A percentile compares a stretch with the other conserved stretches of the same genome.
Evolutionary conservation across 2,113 vertebrate species (phyloP).

Genomic region (Perognathus longimembris): DNA sequence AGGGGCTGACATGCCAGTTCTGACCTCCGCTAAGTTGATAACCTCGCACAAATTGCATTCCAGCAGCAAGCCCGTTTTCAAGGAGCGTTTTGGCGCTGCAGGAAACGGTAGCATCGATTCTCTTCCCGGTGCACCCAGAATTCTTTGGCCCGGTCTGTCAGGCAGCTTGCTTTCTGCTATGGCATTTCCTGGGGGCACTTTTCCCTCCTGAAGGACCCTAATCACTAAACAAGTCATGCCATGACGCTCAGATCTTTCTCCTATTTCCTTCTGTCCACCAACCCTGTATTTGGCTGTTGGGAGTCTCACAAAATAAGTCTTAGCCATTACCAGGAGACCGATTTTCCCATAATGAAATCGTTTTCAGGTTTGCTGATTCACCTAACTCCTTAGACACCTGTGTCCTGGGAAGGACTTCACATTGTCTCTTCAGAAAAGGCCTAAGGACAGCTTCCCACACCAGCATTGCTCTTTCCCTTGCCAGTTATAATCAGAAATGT

Average conservation of each 20-base stretch:
- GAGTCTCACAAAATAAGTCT: neutral
- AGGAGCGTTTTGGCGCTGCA: neutral
- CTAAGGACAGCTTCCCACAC: rapidly evolving
- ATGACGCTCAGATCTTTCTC: neutral
- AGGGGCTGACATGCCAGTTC: neutral
- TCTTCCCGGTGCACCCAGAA: neutral
- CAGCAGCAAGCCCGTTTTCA: neutral
- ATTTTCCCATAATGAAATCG: neutral
- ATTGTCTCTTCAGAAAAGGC: neutral
- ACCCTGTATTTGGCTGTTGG: neutral
- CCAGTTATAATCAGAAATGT: rapidly evolving
- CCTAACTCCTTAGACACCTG: too few species aligned
- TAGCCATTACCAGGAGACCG: rapidly evolving
- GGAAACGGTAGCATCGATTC: rapidly evolving
- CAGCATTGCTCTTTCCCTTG: neutral
- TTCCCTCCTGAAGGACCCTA: neutral
- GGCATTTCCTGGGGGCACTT: neutral
- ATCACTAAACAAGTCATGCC: neutral
- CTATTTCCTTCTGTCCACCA: neutral
- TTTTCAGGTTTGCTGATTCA: rapidly evolving
- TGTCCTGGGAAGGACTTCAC: rapidly evolving
- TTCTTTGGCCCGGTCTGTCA: neutral
- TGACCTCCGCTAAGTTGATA: neutral
- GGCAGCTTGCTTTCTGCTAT: neutral
- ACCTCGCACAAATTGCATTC: neutral